Evolutionary conservation across 1,140 invertebrate genomes (phyloP), one percentile per base, ranked within the genome.

Genomic region (Pseudomyrmex flavicornis): DNA sequence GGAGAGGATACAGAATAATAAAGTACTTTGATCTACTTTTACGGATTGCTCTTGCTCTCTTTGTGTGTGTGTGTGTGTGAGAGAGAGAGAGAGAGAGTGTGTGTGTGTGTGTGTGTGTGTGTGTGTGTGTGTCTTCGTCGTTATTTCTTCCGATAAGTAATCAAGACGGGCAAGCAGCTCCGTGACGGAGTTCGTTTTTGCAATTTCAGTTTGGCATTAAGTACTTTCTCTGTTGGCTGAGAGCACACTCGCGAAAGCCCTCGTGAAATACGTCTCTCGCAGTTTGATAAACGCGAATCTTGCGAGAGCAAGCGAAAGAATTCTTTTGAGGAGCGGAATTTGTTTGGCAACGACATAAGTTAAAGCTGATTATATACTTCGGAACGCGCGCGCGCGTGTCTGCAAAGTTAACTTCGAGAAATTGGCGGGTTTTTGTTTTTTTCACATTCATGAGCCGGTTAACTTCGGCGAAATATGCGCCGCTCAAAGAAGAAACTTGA

Each of bases 361-460:
- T 80, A 17, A 61, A 80, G 20, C 52, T 46, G 52, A 79, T 72
- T 72, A 70, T 26, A 35, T 35, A 44, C 20, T 58, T 58, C 17
- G 52, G 12, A 61, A 56, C 22, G 3, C 50, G 76, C 22, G 17
- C 17, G 17, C 17, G 7, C 50, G 54, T 3, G 26, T 26, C n/a
- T 69, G 44, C 50, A 10, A 1, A 59, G 54, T 72, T 72, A 56
- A 72, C 54, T 50, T 20, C 66, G 54, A 44, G n/a, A 48, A 9
- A 59, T 50, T 61, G 66, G 65, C 20, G n/a, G 76, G 5, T 35
- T 50, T 48, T 72, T 80, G 66, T 80, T 58, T 58, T 61, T 80
- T n/a, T n/a, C 76, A 35, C 35, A 72, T 72, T 80, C 54, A 80
- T 72, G 76, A 70, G n/a, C 54, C 20, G 2, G 50, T 70, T 79